Evolutionary conservation across 2,113 vertebrate species (phyloP).

Genomic region (Thinocorus orbignyianus): DNA sequence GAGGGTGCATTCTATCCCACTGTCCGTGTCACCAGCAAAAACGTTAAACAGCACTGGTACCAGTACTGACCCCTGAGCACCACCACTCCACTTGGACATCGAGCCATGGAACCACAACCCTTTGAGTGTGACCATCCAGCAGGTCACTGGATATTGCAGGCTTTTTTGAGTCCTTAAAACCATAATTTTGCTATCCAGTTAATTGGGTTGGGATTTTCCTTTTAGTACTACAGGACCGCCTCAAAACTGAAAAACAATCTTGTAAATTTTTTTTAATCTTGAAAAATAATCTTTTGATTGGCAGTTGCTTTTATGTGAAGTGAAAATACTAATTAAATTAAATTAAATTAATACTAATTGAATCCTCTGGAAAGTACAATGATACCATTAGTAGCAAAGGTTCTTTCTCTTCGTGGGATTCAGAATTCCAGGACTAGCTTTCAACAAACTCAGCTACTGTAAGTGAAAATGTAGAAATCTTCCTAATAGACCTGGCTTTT

Average conservation of each 20-base stretch:
- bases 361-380: background rate
- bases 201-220: background rate
- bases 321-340: background rate
- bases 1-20: background rate
- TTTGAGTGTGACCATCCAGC: background rate
- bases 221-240: background rate
- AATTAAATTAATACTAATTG: background rate
- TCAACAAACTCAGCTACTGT: background rate
- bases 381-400: background rate
- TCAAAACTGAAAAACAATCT: background rate
- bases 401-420: background rate
- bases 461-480: background rate
- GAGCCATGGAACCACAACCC: background rate
- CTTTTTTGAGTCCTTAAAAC: background rate
- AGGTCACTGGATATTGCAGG: background rate
- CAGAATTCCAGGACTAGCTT: background rate
- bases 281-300: background rate
- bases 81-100: background rate
- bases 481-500: background rate
- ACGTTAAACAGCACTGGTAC: background rate
- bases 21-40: background rate
- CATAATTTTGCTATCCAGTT: background rate
- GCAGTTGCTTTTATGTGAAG: background rate
- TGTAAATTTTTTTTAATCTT: background rate
- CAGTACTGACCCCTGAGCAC: background rate